phyloP scores from a whole-genome alignment of 2,113 vertebrate species.

The Istiophorus platypterus region DNA sequence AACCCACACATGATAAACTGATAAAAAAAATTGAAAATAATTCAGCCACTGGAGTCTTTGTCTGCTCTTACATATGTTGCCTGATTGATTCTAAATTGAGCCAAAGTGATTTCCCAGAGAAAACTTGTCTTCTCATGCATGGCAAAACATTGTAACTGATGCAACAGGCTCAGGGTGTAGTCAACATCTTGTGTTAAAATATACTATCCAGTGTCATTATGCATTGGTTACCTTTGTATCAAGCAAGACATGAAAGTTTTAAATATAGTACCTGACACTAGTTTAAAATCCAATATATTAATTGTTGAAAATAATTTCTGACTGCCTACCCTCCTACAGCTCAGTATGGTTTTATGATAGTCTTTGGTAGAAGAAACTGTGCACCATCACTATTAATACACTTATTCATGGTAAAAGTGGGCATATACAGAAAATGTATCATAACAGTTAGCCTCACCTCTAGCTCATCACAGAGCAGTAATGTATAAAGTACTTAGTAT shows the following conservation, averaged over 20 bases:
- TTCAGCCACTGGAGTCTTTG: neutral
- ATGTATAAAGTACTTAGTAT: neutral
- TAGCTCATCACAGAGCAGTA: neutral
- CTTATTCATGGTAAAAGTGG: too few relatives aligned
- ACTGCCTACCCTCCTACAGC: too few relatives aligned
- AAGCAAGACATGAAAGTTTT: neutral
- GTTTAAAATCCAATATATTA: neutral
- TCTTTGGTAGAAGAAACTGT: too few relatives aligned
- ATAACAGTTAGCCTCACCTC: neutral
- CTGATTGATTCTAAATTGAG: constrained; percentile 36
- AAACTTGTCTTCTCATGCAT: constrained; percentile 9
- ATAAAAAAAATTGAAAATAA: neutral
- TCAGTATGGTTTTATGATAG: too few relatives aligned
- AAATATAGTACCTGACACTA: neutral
- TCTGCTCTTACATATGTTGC: constrained; percentile 24
- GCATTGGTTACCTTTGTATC: neutral
- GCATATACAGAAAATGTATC: neutral
- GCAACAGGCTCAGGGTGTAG: neutral
- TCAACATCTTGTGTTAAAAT: neutral
- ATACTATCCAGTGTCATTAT: neutral
- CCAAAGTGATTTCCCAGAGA: constrained; percentile 23
- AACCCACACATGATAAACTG: constrained; percentile 2
- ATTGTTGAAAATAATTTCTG: neutral
- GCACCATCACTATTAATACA: neutral
- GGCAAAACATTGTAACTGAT: neutral